Percentiles rank a stretch among this genome's conserved stretches.
phyloP scores from a whole-genome alignment of 2,888 invertebrate genomes.

The Acanthacorydalis orientalis region DNA sequence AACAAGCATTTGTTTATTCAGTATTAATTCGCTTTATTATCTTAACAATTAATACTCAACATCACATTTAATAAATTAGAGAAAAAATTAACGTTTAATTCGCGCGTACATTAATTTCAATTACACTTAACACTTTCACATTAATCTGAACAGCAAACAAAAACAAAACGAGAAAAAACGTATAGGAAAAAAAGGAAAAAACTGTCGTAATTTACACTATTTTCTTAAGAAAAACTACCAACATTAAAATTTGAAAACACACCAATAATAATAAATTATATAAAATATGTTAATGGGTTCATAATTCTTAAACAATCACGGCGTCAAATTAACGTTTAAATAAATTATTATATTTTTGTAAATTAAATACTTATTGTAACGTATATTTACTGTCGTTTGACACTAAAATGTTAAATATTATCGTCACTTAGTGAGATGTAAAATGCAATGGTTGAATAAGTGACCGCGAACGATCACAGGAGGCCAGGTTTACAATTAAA shows the following conservation, averaged over 20 bases:
- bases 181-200: not conserved
- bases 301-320: conserved; percentile 3
- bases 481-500: too few species aligned
- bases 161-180: not conserved
- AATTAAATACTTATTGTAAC: conserved; percentile 27
- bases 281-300: conserved; percentile 3
- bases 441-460: not conserved
- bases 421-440: not conserved
- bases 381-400: conserved; percentile 28
- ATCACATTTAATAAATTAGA: too few species aligned
- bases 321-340: not conserved
- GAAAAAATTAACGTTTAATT: too few species aligned
- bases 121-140: not conserved
- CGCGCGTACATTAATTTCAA: not conserved
- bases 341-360: conserved; percentile 16
- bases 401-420: conserved; percentile 28
- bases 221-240: not conserved
- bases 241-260: not conserved
- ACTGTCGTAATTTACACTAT: not conserved
- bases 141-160: not conserved
- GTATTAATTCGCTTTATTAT: too few species aligned
- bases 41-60: too few species aligned
- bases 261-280: not conserved
- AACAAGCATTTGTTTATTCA: too few species aligned
- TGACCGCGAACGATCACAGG: too few species aligned